phyloP scores from a whole-genome alignment of 2,888 invertebrate genomes.

The Strigamia maritima region DNA sequence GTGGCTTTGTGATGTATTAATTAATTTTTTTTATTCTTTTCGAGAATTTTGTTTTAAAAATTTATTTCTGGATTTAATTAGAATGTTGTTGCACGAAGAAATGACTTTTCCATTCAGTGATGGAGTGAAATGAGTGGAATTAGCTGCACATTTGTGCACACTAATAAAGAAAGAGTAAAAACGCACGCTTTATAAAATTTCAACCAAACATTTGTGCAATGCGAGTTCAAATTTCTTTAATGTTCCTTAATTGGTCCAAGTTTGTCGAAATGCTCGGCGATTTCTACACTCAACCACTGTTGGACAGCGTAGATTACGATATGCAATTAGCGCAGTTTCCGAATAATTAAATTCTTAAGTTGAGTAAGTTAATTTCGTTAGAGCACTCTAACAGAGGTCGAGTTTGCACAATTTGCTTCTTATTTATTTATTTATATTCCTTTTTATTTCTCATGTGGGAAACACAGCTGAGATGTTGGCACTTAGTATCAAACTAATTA shows the following conservation, averaged over 20 bases:
- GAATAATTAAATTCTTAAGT: too few relatives aligned
- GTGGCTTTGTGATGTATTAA: too few relatives aligned
- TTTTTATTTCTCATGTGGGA: too few relatives aligned
- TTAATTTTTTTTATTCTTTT: not conserved
- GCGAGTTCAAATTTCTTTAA: not conserved
- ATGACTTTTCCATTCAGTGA: not conserved
- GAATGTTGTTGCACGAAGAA: not conserved
- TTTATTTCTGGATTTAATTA: not conserved
- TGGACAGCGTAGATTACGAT: too few relatives aligned
- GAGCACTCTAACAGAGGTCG: too few relatives aligned
- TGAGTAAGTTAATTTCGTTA: too few relatives aligned
- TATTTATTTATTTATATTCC: not conserved
- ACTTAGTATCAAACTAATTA: too few relatives aligned
- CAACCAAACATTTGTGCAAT: not conserved
- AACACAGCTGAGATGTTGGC: too few relatives aligned
- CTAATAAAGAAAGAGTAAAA: not conserved
- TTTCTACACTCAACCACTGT: not conserved
- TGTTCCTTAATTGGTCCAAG: not conserved
- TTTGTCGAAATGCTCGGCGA: too few relatives aligned
- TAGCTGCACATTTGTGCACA: not conserved
- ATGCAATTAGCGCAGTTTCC: too few relatives aligned
- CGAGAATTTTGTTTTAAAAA: not conserved
- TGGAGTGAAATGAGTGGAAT: not conserved
- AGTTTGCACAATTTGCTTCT: not conserved
- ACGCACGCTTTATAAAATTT: not conserved